These are phyloP conservation scores for Cheirogaleus medius DNA, from an alignment of 2,113 vertebrate genomes.

Conservation along the genomic window DNA sequence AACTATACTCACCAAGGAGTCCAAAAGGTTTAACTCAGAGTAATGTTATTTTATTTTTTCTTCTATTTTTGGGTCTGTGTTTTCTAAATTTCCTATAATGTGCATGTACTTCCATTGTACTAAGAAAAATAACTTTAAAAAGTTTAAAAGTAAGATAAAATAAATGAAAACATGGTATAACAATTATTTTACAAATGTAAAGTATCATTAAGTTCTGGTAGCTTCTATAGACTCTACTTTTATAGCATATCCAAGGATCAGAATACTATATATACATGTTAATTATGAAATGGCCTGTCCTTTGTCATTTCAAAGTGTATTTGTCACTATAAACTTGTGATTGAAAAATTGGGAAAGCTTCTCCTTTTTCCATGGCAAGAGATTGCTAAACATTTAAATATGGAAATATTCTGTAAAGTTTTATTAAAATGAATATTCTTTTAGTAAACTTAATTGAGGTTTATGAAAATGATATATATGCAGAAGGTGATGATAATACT, in stretches of 20 bases:
- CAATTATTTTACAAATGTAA: background rate
- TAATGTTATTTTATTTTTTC: slow-evolving; percentile 7
- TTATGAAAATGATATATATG: background rate
- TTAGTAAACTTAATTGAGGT: background rate
- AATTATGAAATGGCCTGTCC: background rate
- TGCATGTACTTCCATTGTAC: background rate
- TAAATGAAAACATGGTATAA: background rate
- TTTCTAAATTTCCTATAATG: background rate
- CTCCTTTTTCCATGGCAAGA: background rate
- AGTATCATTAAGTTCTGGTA: background rate
- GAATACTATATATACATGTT: background rate
- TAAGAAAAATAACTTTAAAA: background rate
- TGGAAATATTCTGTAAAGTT: background rate
- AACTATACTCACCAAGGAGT: background rate
- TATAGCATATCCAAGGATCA: background rate
- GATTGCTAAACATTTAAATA: slow-evolving; percentile 16
- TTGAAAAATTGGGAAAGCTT: background rate
- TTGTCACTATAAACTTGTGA: background rate
- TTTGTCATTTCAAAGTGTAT: background rate
- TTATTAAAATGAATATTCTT: background rate
- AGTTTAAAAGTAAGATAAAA: background rate
- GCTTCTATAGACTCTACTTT: background rate
- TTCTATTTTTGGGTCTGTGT: background rate
- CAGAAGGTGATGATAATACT: background rate
- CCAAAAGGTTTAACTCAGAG: background rate